Base-by-base conservation (phyloP, 1,140 invertebrate genomes). In the Pachypeltis micranthus region DNA sequence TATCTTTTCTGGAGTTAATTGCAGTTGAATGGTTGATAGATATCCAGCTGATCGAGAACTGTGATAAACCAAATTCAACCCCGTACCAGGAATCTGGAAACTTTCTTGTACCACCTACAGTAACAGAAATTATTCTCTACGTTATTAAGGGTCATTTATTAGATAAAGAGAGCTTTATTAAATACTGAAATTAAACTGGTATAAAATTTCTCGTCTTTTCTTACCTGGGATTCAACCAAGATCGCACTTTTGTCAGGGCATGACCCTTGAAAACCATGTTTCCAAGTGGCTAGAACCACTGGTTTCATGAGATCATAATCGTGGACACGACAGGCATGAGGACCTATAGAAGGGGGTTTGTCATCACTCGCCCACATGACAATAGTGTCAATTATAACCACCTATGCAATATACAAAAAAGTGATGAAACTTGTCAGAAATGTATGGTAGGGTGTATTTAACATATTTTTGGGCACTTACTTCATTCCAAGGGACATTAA, bases 401-500 rank as follows among this genome's bases (percentile, higher is more conserved):
- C 87, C 85, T 87, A 69, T n/a, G 1, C 71, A 61, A 65, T 31
- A 51, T n/a, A 44, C 39, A 39, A 66, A 7, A 64, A 51, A 51
- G 47, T 54, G 47, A 57, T 34, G 26, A 29, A 34, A 31, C n/a
- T 31, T 56, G 54, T n/a, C 16, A 14, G 60, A 65, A 44, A n/a
- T n/a, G n/a, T n/a, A n/a, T n/a, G n/a, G n/a, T n/a, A n/a, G n/a
- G n/a, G n/a, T n/a, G n/a, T n/a, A n/a, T n/a, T n/a, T n/a, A n/a
- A n/a, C n/a, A n/a, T n/a, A n/a, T n/a, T n/a, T n/a, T n/a, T n/a
- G n/a, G n/a, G 21, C 19, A 77, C 74, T 67, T 77, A 93, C 88
- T 81, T 96, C 91, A 77, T 98, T 98, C 92, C 94, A 96, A 1
- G 93, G 93, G 21, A 97, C 91, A 72, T 90, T 91, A 2, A 97